phyloP scores from a whole-genome alignment of 1,140 invertebrate genomes.

The Bombus picipes region DNA sequence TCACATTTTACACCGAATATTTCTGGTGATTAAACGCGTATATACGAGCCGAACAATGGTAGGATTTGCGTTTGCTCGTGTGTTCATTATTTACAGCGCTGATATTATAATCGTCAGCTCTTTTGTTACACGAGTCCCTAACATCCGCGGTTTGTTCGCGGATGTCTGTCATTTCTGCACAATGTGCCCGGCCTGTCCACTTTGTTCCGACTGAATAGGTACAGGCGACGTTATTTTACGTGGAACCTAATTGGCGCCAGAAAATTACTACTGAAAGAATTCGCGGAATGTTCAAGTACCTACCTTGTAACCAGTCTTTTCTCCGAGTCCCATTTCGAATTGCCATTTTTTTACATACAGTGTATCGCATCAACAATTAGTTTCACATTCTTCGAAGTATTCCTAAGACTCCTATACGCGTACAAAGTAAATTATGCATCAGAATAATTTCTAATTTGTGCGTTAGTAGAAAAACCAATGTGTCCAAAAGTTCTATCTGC shows the following conservation, averaged over 20 bases:
- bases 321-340: background rate
- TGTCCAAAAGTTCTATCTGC: no score
- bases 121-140: conserved; percentile 8
- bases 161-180: background rate
- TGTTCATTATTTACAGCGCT: background rate
- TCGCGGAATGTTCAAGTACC: background rate
- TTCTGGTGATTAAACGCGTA: background rate
- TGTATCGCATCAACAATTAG: background rate
- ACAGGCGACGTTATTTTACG: conserved; percentile 1
- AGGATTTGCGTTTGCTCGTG: background rate
- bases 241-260: background rate
- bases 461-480: no score
- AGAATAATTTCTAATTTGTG: no score
- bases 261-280: conserved; percentile 1
- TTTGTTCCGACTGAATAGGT: background rate
- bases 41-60: background rate
- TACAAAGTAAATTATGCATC: background rate
- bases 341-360: background rate
- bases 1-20: background rate
- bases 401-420: no score
- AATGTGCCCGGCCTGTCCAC: background rate
- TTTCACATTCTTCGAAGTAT: background rate
- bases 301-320: no score
- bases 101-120: conserved; percentile 30
- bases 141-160: background rate